Base-by-base conservation (phyloP, 2,113 vertebrate species). In the Boleophthalmus pectinirostris region DNA sequence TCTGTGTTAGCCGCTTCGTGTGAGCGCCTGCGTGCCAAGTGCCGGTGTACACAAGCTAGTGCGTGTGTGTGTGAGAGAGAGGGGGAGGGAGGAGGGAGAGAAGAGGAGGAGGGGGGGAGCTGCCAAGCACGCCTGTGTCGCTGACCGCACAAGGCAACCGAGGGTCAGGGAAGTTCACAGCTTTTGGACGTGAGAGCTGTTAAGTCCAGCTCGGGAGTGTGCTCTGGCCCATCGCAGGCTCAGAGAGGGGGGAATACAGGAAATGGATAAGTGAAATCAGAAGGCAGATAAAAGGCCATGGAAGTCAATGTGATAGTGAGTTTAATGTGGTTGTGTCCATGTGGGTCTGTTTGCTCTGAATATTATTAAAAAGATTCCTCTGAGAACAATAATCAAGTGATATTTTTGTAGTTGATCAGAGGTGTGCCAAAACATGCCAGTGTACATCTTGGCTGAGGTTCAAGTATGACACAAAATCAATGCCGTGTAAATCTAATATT, bases 141-240 rank as follows among this genome's bases (percentile, higher is more conserved):
- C 73, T 91, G 91, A 90, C 85, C 77, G 51, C 89, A 90, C 82
- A 77, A 87, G 84, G 85, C 89, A 91, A 85, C 74, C 24, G 82
- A 29, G 84, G 92, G 92, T 94, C 90, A 90, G 21, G 78, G 80
- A 87, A 89, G 91, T 93, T 93, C 89, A 91, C 70, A 61, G 81
- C 84, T 81, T 77, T 85, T 74, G 81, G 85, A 78, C 70, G 69
- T 63, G 79, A 84, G 75, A 82, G 82, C 60, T 58, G 73, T 72
- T 76, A 87, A 91, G 87, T 84, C 80, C 86, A 70, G 58, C 69
- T 87, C 78, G 67, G 68, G 75, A 83, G 2, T 0, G 25, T 25
- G 66, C 45, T 45, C 66, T 53, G 23, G 75, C 77, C 81, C 89
- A 89, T 84, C 71, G 70, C 15, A 69, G 21, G 43, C 53, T 69